Evolutionary conservation across 2,888 invertebrate genomes (phyloP).

Genomic region (Polyommatus icarus): DNA sequence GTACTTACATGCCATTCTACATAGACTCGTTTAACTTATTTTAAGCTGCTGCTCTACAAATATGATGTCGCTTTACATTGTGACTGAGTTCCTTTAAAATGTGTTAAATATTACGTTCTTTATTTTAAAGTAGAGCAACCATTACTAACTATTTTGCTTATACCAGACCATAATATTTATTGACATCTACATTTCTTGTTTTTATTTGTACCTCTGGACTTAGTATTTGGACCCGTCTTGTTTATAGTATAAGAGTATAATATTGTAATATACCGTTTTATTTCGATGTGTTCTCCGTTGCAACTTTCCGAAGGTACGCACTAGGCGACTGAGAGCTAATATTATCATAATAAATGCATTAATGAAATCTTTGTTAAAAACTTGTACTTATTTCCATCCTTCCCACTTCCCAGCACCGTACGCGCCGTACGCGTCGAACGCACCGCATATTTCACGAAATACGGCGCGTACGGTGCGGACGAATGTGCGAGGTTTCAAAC

Average conservation of each 20-base stretch:
- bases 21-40: neutral
- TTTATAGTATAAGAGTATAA: neutral
- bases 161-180: neutral
- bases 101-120: neutral
- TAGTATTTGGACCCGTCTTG: neutral
- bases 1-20: neutral
- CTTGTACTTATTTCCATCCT: constrained; percentile 51
- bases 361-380: constrained; percentile 78
- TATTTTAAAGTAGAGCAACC: neutral
- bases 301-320: constrained; percentile 81
- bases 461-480: no score
- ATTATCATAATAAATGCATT: constrained; percentile 79
- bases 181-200: neutral
- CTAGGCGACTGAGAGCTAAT: constrained; percentile 81
- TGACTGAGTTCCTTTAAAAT: neutral
- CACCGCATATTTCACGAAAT: no score
- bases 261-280: constrained; percentile 4
- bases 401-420: neutral
- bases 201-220: neutral
- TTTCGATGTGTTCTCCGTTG: constrained; percentile 58
- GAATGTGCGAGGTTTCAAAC: no score
- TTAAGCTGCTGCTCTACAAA: neutral
- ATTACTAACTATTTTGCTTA: neutral
- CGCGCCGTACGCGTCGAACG: no score
- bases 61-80: neutral